Conservation (phyloP, 2,113 vertebrate genomes). For the Upupa epops region DNA sequence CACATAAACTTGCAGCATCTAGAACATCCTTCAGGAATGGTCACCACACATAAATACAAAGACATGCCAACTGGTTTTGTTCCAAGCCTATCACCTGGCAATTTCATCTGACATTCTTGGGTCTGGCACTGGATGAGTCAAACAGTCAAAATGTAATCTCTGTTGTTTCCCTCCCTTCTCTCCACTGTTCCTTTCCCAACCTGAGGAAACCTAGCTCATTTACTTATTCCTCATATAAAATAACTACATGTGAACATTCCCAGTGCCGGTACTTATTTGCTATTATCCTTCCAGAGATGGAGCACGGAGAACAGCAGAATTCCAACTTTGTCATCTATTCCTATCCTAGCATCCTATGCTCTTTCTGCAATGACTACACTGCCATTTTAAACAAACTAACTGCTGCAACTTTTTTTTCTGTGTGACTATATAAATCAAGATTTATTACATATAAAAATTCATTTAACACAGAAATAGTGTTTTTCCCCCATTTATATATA, state of each 20-base stretch:
- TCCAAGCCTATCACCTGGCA: background rate
- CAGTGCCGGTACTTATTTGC: background rate
- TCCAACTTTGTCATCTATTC: background rate
- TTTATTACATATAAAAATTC: background rate
- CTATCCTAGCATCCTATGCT: background rate
- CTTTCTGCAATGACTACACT: background rate
- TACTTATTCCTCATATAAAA: background rate
- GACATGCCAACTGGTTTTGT: background rate
- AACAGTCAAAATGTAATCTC: background rate
- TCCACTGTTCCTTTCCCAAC: background rate
- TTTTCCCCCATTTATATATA: background rate
- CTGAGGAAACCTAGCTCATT: background rate
- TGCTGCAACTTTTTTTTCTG: background rate
- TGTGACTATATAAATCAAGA: background rate
- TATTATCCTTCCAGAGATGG: background rate
- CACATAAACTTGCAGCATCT: background rate
- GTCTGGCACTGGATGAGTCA: background rate
- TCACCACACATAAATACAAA: background rate
- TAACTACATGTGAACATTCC: background rate
- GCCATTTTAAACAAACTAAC: slow-evolving; percentile 11
- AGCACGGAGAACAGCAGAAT: background rate
- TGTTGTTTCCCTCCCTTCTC: background rate
- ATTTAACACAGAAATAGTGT: background rate
- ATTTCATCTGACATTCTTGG: background rate
- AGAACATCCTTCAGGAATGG: background rate